Conservation (phyloP, 2,888 invertebrate species). For the Pheosia tremula region DNA sequence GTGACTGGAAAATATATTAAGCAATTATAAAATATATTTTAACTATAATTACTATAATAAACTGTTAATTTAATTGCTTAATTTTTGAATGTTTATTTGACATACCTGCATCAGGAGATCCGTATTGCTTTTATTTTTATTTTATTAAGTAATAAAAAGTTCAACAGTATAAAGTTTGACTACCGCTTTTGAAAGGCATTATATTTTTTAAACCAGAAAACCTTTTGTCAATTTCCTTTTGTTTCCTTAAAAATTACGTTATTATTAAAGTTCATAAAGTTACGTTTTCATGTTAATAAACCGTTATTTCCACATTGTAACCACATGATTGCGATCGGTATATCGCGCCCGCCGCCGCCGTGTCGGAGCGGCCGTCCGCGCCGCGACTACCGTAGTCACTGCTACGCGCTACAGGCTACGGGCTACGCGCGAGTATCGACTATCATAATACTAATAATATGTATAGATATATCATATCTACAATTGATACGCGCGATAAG, state of each 20-base stretch:
- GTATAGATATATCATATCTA: background rate
- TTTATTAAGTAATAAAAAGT: too few species aligned
- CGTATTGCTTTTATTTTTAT: too few species aligned
- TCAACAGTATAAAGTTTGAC: too few species aligned
- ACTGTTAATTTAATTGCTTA: too few species aligned
- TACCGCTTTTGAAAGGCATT: too few species aligned
- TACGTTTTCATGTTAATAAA: background rate
- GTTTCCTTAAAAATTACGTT: background rate
- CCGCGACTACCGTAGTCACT: conserved; percentile 60
- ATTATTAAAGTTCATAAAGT: background rate
- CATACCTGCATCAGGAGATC: too few species aligned
- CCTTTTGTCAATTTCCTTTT: too few species aligned
- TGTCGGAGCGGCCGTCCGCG: conserved; percentile 48
- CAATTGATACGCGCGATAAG: background rate
- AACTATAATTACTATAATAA: too few species aligned
- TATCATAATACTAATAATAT: background rate
- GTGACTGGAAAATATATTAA: too few species aligned
- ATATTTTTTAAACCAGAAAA: too few species aligned
- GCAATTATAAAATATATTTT: too few species aligned
- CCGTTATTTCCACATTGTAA: background rate
- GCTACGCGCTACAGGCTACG: conserved; percentile 61
- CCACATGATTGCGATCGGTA: background rate
- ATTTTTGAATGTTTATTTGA: too few species aligned
- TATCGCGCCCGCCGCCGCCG: conserved; percentile 13
- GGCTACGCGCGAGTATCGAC: conserved; percentile 23